Conservation (phyloP, 2,113 vertebrate genomes). For the Thymallus thymallus region DNA sequence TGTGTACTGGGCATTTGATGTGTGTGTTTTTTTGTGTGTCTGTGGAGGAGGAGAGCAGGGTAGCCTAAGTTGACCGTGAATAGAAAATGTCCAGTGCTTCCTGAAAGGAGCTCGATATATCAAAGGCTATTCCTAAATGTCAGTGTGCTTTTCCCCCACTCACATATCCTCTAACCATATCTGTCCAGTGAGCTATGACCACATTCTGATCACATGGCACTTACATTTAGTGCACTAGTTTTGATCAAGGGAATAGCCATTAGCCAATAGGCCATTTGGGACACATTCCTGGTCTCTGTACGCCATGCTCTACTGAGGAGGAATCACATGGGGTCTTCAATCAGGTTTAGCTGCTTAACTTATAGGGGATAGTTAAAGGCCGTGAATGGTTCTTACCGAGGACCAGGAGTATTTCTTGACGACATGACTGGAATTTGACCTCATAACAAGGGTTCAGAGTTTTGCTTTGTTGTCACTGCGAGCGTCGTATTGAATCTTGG, state of each 20-base stretch:
- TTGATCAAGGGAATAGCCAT: too few relatives aligned
- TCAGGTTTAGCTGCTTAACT: background rate
- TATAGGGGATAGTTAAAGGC: too few relatives aligned
- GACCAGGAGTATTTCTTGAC: too few relatives aligned
- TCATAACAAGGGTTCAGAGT: too few relatives aligned
- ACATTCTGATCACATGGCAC: background rate
- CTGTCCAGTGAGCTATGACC: background rate
- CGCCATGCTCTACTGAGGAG: background rate
- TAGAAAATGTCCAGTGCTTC: conserved; percentile 9
- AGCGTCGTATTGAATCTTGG: too few relatives aligned
- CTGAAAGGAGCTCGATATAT: conserved; percentile 32
- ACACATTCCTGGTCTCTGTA: background rate
- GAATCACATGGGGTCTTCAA: background rate
- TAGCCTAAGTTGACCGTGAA: conserved; percentile 10
- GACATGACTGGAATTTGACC: too few relatives aligned
- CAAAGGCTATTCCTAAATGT: conserved; percentile 9
- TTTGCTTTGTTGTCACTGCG: too few relatives aligned
- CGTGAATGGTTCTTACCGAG: too few relatives aligned
- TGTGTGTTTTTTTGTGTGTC: background rate
- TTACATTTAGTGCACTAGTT: too few relatives aligned
- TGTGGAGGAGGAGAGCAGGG: conserved; percentile 7
- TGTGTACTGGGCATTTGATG: background rate
- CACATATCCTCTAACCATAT: background rate
- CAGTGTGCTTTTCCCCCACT: conserved; percentile 4
- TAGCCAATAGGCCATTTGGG: too few relatives aligned